Evolutionary conservation across 2,113 vertebrate genomes (phyloP), one percentile per base, ranked within the genome.

Genomic region (Anas platyrhynchos): DNA sequence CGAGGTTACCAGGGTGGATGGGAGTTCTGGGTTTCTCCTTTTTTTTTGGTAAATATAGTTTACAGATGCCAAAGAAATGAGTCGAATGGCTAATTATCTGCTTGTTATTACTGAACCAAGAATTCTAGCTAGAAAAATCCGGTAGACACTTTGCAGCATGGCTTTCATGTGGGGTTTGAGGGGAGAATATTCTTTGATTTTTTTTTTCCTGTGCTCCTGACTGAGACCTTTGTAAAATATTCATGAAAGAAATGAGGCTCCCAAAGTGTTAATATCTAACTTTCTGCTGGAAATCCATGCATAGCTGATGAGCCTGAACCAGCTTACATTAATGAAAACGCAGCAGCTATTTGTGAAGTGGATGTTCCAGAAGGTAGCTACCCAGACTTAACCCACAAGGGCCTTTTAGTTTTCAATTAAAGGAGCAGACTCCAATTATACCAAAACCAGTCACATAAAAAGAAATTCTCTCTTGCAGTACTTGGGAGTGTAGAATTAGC

Each of bases 341-440:
- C 36, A 4, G 78, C 74, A 54, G 77, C 89, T 58, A 2, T 76
- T 54, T 18, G 6, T 46, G 66, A 43, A 94, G 80, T 18, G 55
- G 75, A 78, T 69, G 81, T 72, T 94, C 43, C 78, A 61, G 13
- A 4, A 89, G 88, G 85, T 78, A 34, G 62, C 55, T 59, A 43
- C 95, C 46, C 93, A 86, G 89, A 34, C 91, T 29, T 54, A 89
- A 83, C 63, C 91, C 96, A 94, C 87, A 9, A 71, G 91, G 86
- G 69, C 93, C 89, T 94, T 81, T 89, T 25, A 56, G 94, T 71
- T 93, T 94, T 97, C 94, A 96, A 17, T 90, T 85, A 95, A 95
- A 96, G 94, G 77, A 89, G 89, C 68, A 78, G 91, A 31, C 59
- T 95, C 67, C 96, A 88, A 77, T 94, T 61, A 94, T 80, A 84